Base-by-base conservation (phyloP, 2,888 invertebrate species). In the Gymnoscelis rufifasciata region DNA sequence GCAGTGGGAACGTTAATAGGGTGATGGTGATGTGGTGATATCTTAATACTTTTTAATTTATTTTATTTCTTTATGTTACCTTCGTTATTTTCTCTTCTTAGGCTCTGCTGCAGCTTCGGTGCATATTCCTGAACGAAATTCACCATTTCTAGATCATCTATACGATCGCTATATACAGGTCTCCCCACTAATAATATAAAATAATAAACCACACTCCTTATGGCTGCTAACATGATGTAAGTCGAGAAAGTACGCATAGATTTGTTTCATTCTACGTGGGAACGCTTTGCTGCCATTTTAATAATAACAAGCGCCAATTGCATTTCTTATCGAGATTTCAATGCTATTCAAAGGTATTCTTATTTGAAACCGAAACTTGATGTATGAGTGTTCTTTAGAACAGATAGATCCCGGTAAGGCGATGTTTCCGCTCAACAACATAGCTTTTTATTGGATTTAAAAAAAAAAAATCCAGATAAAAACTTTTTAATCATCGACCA, bases 201-300 rank as follows among this genome's bases (percentile, higher is more conserved):
- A 35, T 10, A 11, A 35, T 10, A 7, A 10, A 15, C 10, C n/a
- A n/a, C 35, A 10, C 19, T 19, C 5, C 19, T 2, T 19, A 19
- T 19, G 19, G 5, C 35, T 15, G 15, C 10, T n/a, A 40, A 43
- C 53, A 55, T 56, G 45, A 44, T 35, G 48, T 46, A 49, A 36
- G 51, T 48, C 58, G 14, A 43, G 8, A 29, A 19, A 3, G 19
- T 19, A 5, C n/a, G n/a, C n/a, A 19, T 19, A 19, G 5, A 19
- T 19, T 51, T 45, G 47, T 57, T 65, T 61, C 54, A 46, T 49
- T 54, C 50, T 23, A 47, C 59, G 57, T 27, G n/a, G 74, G 70
- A 74, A 68, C 46, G 77, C 74, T 58, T 57, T 53, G 44, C 7
- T 70, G 68, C 53, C 19, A 68, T 66, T 68, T 68, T 71, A 74